These are phyloP conservation scores for Trichogramma pretiosum DNA, from an alignment of 1,140 invertebrate species.

Conservation along the genomic window DNA sequence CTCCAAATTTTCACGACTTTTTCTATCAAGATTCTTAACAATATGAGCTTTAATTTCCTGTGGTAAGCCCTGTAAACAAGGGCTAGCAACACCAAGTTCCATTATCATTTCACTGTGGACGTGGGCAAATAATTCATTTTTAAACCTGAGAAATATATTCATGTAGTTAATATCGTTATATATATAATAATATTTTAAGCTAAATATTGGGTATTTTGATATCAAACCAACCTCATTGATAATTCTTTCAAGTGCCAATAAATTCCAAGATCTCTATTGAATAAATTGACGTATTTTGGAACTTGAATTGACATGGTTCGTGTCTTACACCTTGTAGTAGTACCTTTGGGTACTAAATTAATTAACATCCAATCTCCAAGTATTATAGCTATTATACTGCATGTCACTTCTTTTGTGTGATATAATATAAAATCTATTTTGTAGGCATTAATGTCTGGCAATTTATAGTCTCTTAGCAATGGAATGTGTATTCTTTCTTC, in stretches of 20 bases:
- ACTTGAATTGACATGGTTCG: constrained; percentile 8
- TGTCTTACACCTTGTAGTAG: not conserved
- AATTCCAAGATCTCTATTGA: constrained; percentile 20
- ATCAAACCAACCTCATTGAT: constrained; percentile 25
- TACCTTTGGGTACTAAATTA: constrained; percentile 22
- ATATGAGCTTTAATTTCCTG: constrained; percentile 25
- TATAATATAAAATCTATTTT: constrained; percentile 20
- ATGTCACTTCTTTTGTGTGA: constrained; percentile 11
- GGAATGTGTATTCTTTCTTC: constrained; percentile 11
- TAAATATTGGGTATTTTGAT: not conserved
- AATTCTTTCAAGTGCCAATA: constrained; percentile 30
- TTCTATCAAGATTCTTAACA: constrained; percentile 10
- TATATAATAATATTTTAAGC: constrained; percentile 1
- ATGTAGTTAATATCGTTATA: constrained; percentile 4
- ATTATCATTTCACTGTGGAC: constrained; percentile 25
- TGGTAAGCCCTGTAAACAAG: constrained; percentile 28
- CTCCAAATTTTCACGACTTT: constrained; percentile 8
- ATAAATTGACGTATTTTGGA: constrained; percentile 28
- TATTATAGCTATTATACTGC: constrained; percentile 26
- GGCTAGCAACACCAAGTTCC: constrained; percentile 20
- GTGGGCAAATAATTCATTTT: constrained; percentile 25
- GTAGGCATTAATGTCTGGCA: constrained; percentile 16
- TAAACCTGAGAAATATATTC: constrained; percentile 25
- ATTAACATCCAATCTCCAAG: constrained; percentile 27
- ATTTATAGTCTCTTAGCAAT: not conserved